Base-by-base conservation (phyloP, 1,140 invertebrate genomes). In the Drosophila auraria region DNA sequence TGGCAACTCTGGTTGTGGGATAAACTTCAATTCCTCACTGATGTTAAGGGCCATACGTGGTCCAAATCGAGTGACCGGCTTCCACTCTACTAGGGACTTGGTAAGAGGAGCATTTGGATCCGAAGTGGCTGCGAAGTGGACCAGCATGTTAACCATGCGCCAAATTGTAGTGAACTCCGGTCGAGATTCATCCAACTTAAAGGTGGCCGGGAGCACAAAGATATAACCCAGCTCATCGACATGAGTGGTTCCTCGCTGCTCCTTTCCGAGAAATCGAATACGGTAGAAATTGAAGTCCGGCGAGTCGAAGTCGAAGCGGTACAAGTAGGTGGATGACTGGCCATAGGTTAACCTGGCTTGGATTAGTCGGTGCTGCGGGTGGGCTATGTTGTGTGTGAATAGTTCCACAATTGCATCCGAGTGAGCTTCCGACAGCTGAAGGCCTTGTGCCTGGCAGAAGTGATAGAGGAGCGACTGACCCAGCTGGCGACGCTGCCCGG, bases 151-250 rank as follows among this genome's bases (percentile, higher is more conserved):
- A 0, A 93, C 87, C 86, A 94, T 93, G 33, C 91, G 83, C 36
- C 93, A 82, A 27, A 94, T 94, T 8, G 90, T 71, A 38, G 53
- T 59, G 38, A 91, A 93, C 25, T 91, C 92, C 7, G 66, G 62
- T 0, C 92, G 70, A 12, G 82, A 82, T 8, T 70, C 62, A 27
- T 93, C 87, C 78, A 93, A 60, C 59, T 93, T 93, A n/a, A 87
- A 82, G 27, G 93, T 93, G 23, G 93, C 76, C 17, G 87, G 83
- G 33, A 93, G 93, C 57, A 93, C 93, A 77, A 95, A 96, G 12
- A 96, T 72, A 83, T 96, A 96, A 44, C 94, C 94, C 9, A 96
- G 27, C 54, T 96, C 95, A 70, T 96, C 95, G 0, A 93, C 94
- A 83, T 96, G 95, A 54, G 78, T 91, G 4, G 93, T 93, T 30